Percentiles rank a stretch among this genome's conserved stretches.
phyloP scores from a whole-genome alignment of 2,888 invertebrate species.

The Parasteatoda lunata region DNA sequence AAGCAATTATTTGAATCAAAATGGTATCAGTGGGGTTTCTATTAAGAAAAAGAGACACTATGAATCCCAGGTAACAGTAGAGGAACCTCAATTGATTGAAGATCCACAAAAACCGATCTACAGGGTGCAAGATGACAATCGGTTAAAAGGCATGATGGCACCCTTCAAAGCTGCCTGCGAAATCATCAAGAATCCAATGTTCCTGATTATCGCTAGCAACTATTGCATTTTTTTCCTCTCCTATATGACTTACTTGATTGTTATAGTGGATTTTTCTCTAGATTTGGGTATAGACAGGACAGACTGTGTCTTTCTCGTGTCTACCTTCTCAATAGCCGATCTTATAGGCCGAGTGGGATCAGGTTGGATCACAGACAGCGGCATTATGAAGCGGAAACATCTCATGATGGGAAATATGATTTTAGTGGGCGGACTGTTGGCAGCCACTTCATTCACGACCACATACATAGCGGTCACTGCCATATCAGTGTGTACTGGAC shows the following conservation, averaged over 20 bases:
- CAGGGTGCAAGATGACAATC: background rate
- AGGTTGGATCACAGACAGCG: conserved; percentile 69
- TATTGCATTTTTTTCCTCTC: conserved; percentile 62
- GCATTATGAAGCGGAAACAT: conserved; percentile 55
- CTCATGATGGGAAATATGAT: conserved; percentile 65
- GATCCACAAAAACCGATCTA: too few species aligned
- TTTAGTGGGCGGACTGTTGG: conserved; percentile 31
- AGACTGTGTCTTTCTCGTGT: conserved; percentile 67
- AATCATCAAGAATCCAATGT: conserved; percentile 58
- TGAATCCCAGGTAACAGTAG: background rate
- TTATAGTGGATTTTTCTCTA: conserved; percentile 69
- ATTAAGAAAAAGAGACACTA: too few species aligned
- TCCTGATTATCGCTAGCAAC: conserved; percentile 62
- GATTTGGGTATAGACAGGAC: conserved; percentile 64
- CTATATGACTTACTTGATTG: conserved; percentile 69
- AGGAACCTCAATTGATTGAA: background rate
- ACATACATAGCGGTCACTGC: conserved; percentile 44
- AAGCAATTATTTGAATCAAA: background rate
- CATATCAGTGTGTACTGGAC: conserved; percentile 44
- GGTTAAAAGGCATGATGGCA: conserved; percentile 25
- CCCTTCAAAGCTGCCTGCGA: conserved; percentile 33
- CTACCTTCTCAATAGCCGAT: conserved; percentile 69
- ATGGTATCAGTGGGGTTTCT: too few species aligned
- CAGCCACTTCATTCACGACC: conserved; percentile 50
- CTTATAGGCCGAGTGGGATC: conserved; percentile 69